Base-by-base conservation (phyloP, 2,113 vertebrate species). In the Tamias sibiricus region DNA sequence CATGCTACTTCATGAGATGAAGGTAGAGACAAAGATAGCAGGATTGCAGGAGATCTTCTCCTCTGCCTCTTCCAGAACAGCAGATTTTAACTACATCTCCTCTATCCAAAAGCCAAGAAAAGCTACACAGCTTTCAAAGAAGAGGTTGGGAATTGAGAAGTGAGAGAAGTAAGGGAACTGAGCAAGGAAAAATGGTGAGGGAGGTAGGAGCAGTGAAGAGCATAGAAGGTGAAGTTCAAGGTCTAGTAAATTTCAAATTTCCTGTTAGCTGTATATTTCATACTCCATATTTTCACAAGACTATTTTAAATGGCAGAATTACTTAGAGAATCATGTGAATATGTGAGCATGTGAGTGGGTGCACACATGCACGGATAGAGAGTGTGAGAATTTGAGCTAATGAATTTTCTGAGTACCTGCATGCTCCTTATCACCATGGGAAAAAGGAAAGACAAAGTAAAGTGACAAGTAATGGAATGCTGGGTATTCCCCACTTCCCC, bases 21-120 rank as follows among this genome's bases (percentile, higher is more conserved):
- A 80, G 6, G 11, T 16, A 9, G 4, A 40, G 1, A 4, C 2
- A 11, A 22, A 30, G 19, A 28, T 0, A 30, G 3, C 30, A 5
- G 4, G 16, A 16, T n/a, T 72, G 8, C 12, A 72, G 32, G 4
- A 40, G 22, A 42, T 79, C 28, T 74, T 52, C 12, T 49, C 6
- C 6, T 9, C 10, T 42, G 20, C 3, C 22, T 17, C n/a, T 44
- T 57, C 2, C 3, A 75, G 62, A 81, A 16, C 0, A 44, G 7
- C 2, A 52, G 16, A 32, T 9, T 72, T 44, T 87, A 30, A 49
- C 20, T 90, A 7, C 32, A 57, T 35, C 5, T 28, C 14, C 52
- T 81, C n/a, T n/a, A 20, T 52, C 24, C 22, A 44, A 91, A 4
- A 71, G 28, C 35, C 62, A 94, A 69, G 57, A 66, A 54, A 28